These are phyloP conservation scores for Lithobates pipiens DNA, from an alignment of 2,797 vertebrate species.

Conservation along the genomic window DNA sequence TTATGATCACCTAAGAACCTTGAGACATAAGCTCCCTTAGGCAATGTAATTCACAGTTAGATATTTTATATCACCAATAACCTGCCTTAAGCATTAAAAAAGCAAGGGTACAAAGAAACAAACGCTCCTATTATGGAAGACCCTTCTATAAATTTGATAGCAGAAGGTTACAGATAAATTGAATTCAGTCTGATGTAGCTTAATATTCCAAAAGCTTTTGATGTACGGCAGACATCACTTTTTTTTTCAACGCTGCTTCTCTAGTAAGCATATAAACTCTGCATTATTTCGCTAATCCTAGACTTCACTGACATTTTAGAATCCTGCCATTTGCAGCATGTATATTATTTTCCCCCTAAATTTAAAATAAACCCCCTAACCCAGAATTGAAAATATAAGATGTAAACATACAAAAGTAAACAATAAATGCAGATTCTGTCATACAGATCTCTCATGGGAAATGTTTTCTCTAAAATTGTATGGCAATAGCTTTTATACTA, in stretches of 20 bases:
- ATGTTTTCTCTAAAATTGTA: no score
- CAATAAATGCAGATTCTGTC: no score
- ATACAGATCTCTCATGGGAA: no score
- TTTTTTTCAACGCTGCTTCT: background rate
- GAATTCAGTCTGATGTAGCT: slow-evolving; percentile 42
- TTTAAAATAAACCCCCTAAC: background rate
- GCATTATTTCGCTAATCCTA: slow-evolving; percentile 1
- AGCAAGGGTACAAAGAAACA: slow-evolving; percentile 40
- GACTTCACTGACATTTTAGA: background rate
- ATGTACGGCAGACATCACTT: slow-evolving; percentile 29
- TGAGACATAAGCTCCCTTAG: slow-evolving; percentile 51
- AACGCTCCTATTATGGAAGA: slow-evolving; percentile 33
- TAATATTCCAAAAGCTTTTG: slow-evolving; percentile 37
- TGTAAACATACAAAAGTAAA: no score
- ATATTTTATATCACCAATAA: slow-evolving; percentile 51
- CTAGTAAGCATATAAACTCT: slow-evolving; percentile 28
- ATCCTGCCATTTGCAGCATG: background rate
- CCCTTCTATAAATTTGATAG: slow-evolving; percentile 42
- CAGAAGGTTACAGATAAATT: slow-evolving; percentile 48
- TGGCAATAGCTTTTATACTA: no score
- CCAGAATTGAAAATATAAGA: background rate
- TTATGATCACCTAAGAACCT: slow-evolving; percentile 58
- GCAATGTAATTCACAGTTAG: slow-evolving; percentile 58
- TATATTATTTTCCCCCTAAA: background rate
- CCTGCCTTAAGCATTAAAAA: slow-evolving; percentile 49